Evolutionary conservation across 1,140 invertebrate genomes (phyloP).

Genomic region (Ceratitis capitata): DNA sequence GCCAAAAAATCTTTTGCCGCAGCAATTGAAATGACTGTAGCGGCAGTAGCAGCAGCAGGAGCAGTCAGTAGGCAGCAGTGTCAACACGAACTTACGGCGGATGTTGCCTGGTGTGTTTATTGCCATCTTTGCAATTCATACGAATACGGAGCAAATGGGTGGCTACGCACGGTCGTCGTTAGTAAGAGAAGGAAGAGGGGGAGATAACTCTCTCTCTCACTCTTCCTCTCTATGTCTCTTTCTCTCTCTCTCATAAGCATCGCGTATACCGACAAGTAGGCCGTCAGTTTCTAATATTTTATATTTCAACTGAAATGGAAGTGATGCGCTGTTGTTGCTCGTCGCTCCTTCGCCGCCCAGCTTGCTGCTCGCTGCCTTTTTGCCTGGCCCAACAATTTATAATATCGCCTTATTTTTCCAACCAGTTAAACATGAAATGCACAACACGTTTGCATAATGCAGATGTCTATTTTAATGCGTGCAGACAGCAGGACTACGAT

Average conservation of each 20-base stretch:
- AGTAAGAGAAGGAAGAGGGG: slow-evolving; percentile 26
- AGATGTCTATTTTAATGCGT: slow-evolving; percentile 44
- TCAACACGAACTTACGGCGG: slow-evolving; percentile 39
- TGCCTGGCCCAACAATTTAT: slow-evolving; percentile 42
- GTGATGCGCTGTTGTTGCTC: slow-evolving; percentile 15
- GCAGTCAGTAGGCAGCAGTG: neutral
- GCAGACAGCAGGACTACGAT: slow-evolving; percentile 40
- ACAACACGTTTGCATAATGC: slow-evolving; percentile 52
- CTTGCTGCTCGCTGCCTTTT: neutral
- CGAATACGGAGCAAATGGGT: neutral
- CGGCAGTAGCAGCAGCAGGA: neutral
- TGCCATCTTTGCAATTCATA: slow-evolving; percentile 43
- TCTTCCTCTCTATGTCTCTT: too few species aligned
- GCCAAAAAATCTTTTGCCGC: slow-evolving; percentile 50
- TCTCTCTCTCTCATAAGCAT: too few species aligned
- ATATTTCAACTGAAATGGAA: slow-evolving; percentile 37
- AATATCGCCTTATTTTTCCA: slow-evolving; percentile 53
- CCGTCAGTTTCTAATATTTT: slow-evolving; percentile 37
- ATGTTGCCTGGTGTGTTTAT: slow-evolving; percentile 59
- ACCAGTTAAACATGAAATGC: slow-evolving; percentile 62
- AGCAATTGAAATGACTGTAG: neutral
- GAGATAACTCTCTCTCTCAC: too few species aligned
- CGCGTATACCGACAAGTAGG: neutral
- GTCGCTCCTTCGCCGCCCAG: neutral
- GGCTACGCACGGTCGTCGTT: neutral